Evolutionary conservation across 2,888 invertebrate genomes (phyloP), one percentile per base, ranked within the genome.

Genomic region (Mesochorus sp.): DNA sequence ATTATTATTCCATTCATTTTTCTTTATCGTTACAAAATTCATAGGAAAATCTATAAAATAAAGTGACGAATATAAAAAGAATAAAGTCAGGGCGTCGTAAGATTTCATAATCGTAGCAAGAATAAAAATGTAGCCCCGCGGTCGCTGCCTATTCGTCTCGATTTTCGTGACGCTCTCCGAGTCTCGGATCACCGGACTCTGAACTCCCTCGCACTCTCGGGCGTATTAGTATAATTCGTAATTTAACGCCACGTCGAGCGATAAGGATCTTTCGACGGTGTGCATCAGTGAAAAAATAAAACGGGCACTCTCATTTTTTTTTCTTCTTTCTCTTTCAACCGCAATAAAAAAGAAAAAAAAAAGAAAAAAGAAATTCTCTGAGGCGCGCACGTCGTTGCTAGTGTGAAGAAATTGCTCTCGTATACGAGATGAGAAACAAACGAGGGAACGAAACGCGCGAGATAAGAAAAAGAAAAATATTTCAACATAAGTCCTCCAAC

Each of bases 201-300:
- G 21, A 21, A 14, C 34, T 24, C n/a, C 12, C 19, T 42, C 34
- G 53, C 71, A 64, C 68, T 68, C 73, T 51, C 64, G 70, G 66
- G 42, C 70, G 64, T 64, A 78, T 70, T 64, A 74, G 74, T 74
- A 67, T 71, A 71, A 71, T 75, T 79, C 71, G 78, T 79, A 75
- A 79, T 75, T 70, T 71, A 79, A 79, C 74, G 74, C 78, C 70
- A 44, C 61, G 68, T 74, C 70, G n/a, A n/a, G 51, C 74, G 78
- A 79, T 71, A 79, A 71, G 34, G 34, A 75, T 71, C 70, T 47
- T 47, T 12, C 53, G 6, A 34, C 19, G 26, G 28, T 8, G 37
- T 51, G 42, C 61, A 71, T 42, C 70, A 28, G 24, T n/a, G 42
- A n/a, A 6, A 55, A 34, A 24, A 34, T 61, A 24, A 67, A 19